These are phyloP conservation scores for Drosophila sproati DNA, from an alignment of 1,140 invertebrate species.

Conservation along the genomic window DNA sequence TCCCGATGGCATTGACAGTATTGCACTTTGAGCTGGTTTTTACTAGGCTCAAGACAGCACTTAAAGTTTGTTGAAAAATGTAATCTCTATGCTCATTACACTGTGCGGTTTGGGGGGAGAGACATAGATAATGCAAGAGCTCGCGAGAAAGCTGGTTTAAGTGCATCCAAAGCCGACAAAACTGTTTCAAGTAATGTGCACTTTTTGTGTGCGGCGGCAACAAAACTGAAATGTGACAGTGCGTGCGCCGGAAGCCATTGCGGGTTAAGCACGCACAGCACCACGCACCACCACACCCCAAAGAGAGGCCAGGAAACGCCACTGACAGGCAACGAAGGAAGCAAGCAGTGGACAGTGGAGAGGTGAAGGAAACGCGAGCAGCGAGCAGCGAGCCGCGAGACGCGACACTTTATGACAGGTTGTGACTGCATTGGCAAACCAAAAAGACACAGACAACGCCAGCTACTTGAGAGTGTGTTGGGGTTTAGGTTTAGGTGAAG, in stretches of 20 bases:
- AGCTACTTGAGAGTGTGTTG: constrained; percentile 13
- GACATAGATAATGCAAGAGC: not conserved
- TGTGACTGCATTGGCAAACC: constrained; percentile 43
- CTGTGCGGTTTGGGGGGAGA: constrained; percentile 31
- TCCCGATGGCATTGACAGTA: constrained; percentile 42
- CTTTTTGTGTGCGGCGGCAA: constrained; percentile 29
- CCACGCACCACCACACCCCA: constrained; percentile 1
- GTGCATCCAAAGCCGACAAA: constrained; percentile 48
- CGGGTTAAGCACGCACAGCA: constrained; percentile 58
- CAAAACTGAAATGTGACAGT: constrained; percentile 42
- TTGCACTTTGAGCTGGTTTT: constrained; percentile 22
- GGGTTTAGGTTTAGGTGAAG: not conserved
- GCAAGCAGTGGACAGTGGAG: not conserved
- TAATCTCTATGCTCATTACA: constrained; percentile 67
- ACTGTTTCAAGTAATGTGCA: constrained; percentile 63
- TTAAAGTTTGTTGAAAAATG: constrained; percentile 48
- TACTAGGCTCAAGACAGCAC: constrained; percentile 33
- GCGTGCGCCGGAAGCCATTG: constrained; percentile 75
- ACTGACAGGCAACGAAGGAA: constrained; percentile 39
- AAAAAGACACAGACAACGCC: constrained; percentile 12
- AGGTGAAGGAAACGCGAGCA: constrained; percentile 48
- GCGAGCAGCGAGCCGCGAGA: constrained; percentile 52
- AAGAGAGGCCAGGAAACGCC: constrained; percentile 27
- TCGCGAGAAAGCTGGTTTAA: not conserved
- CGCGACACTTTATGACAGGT: constrained; percentile 75